A percentile compares a stretch with the other conserved stretches of the same genome.
These are phyloP conservation scores for Climacteris rufus DNA, from an alignment of 2,113 vertebrate species.

Conservation along the genomic window DNA sequence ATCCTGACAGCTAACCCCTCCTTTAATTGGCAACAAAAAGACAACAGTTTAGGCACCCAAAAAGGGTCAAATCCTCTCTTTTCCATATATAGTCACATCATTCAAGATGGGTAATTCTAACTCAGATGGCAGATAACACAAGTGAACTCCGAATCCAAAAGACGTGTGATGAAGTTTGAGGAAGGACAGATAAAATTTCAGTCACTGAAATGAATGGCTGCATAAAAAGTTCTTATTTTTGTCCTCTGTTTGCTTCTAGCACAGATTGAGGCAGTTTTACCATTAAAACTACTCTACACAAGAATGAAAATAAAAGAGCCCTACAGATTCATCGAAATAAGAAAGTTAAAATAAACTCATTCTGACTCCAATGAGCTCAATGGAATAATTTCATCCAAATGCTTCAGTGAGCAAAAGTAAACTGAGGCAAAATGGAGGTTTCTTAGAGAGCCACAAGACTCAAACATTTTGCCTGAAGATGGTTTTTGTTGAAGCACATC, in stretches of 20 bases:
- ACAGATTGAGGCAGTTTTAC: background rate
- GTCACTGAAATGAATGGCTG: background rate
- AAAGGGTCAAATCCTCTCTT: background rate
- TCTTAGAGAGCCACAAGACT: background rate
- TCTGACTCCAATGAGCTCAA: background rate
- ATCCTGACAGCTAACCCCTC: background rate
- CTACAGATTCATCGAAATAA: background rate
- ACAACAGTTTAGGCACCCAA: background rate
- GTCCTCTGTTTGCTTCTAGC: background rate
- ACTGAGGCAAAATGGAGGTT: background rate
- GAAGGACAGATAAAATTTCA: background rate
- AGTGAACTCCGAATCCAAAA: background rate
- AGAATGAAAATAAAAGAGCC: background rate
- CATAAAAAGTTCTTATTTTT: background rate
- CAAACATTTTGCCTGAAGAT: background rate
- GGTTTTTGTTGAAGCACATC: background rate
- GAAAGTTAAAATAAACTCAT: background rate
- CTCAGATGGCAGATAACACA: constrained; percentile 11
- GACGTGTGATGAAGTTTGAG: background rate
- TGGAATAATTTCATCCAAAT: background rate
- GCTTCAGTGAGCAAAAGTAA: constrained; percentile 26
- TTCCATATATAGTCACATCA: background rate
- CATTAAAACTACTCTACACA: background rate
- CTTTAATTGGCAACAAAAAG: background rate
- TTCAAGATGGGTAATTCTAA: background rate